These are phyloP conservation scores for Leptopilina boulardi DNA, from an alignment of 1,140 invertebrate genomes.

Conservation along the genomic window DNA sequence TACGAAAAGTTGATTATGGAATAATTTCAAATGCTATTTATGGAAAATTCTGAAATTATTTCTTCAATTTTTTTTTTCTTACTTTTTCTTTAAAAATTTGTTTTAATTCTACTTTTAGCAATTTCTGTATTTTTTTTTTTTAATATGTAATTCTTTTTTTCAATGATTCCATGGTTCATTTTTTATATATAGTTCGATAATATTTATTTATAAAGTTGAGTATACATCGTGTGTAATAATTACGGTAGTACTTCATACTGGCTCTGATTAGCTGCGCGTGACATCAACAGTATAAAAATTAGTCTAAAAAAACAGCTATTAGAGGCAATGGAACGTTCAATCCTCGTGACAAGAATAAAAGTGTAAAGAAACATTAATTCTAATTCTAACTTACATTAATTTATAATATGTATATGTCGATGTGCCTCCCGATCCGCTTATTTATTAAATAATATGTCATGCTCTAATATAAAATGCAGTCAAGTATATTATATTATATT, in stretches of 20 bases:
- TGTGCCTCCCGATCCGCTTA: conserved; percentile 58
- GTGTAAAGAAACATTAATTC: conserved; percentile 44
- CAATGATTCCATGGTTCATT: not conserved
- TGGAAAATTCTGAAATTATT: no score
- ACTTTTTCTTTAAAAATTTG: no score
- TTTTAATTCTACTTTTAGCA: no score
- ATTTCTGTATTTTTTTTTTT: no score
- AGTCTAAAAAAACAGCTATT: conserved; percentile 55
- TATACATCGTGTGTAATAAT: conserved; percentile 69
- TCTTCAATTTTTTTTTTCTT: no score
- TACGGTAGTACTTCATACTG: conserved; percentile 69
- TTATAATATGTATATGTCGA: conserved; percentile 44
- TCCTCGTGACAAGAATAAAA: conserved; percentile 48
- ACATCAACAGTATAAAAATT: conserved; percentile 70
- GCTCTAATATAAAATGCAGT: not conserved
- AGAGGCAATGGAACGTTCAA: conserved; percentile 59
- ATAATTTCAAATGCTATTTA: no score
- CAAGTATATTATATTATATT: not conserved
- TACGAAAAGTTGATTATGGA: no score
- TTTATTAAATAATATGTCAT: not conserved
- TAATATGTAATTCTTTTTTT: no score
- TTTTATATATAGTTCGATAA: conserved; percentile 41
- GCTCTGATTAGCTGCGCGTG: conserved; percentile 65
- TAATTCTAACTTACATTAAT: conserved; percentile 26
- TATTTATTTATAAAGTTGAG: conserved; percentile 72